phyloP scores from a whole-genome alignment of 2,888 invertebrate species.

The Auanema freiburgensis region DNA sequence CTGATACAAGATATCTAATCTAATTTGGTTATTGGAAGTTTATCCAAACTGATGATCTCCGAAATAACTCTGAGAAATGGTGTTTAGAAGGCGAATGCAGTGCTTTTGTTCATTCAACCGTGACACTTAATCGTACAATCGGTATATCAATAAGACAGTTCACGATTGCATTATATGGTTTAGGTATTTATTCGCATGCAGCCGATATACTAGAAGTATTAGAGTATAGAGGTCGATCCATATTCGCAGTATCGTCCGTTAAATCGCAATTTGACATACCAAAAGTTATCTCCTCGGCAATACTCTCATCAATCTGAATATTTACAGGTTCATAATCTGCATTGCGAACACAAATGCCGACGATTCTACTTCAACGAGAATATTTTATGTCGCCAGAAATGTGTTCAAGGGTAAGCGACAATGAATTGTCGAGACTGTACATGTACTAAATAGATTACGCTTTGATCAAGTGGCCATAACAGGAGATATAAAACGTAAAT shows the following conservation, averaged over 20 bases:
- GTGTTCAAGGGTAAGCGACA: slow-evolving; percentile 23
- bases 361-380: slow-evolving; percentile 27
- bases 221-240: slow-evolving; percentile 25
- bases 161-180: not conserved
- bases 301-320: not conserved
- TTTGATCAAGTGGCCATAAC: slow-evolving; percentile 33
- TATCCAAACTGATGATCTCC: not conserved
- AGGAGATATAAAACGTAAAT: slow-evolving; percentile 34
- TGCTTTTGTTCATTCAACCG: slow-evolving; percentile 25
- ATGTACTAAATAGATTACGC: slow-evolving; percentile 17
- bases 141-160: slow-evolving; percentile 15
- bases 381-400: slow-evolving; percentile 30
- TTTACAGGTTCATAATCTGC: slow-evolving; percentile 22
- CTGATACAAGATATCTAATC: not conserved
- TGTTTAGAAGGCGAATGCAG: slow-evolving; percentile 43
- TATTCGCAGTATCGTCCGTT: slow-evolving; percentile 36
- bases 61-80: slow-evolving; percentile 20
- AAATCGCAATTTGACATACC: slow-evolving; percentile 30
- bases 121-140: slow-evolving; percentile 20
- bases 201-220: slow-evolving; percentile 37
- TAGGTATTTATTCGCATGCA: slow-evolving; percentile 34
- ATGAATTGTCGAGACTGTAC: not conserved
- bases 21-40: slow-evolving; percentile 3
- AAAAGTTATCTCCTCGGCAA: slow-evolving; percentile 5
- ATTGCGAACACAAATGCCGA: slow-evolving; percentile 31